Evolutionary conservation across 1,140 invertebrate species (phyloP).

Genomic region (Streblospio benedicti): DNA sequence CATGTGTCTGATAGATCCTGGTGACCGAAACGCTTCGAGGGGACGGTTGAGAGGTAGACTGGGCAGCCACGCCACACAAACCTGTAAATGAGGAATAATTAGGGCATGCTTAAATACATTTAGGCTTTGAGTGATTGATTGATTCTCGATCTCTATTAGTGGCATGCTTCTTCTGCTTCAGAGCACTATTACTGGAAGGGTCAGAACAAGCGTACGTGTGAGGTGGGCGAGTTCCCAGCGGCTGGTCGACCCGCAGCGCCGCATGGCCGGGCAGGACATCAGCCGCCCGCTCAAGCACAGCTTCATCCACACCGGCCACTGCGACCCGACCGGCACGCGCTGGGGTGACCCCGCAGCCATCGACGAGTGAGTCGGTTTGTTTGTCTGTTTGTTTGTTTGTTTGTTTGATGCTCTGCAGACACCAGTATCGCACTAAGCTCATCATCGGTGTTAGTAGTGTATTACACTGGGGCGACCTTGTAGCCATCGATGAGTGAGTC

Average conservation of each 20-base stretch:
- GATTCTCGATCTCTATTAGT: too few relatives aligned
- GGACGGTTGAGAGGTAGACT: too few relatives aligned
- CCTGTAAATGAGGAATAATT: too few relatives aligned
- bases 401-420: not conserved
- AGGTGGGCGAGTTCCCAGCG: slow-evolving; percentile 67
- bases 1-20: too few relatives aligned
- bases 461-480: slow-evolving; percentile 68
- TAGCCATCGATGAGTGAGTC: slow-evolving; percentile 62
- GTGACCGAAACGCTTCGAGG: too few relatives aligned
- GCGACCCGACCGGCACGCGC: slow-evolving; percentile 53
- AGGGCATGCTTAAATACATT: too few relatives aligned
- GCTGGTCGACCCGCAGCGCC: slow-evolving; percentile 58
- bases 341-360: slow-evolving; percentile 79
- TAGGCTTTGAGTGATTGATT: too few relatives aligned
- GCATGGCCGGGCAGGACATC: slow-evolving; percentile 35
- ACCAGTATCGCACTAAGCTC: not conserved
- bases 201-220: slow-evolving; percentile 81
- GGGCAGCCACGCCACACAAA: too few relatives aligned
- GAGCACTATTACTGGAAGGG: slow-evolving; percentile 92
- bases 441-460: not conserved
- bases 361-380: slow-evolving; percentile 52
- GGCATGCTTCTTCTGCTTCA: too few relatives aligned
- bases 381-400: not conserved
- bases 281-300: slow-evolving; percentile 60
- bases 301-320: slow-evolving; percentile 71